A percentile compares a stretch with the other conserved stretches of the same genome.
Conservation (phyloP, 1,140 invertebrate species). For the Aporrectodea caliginosa region DNA sequence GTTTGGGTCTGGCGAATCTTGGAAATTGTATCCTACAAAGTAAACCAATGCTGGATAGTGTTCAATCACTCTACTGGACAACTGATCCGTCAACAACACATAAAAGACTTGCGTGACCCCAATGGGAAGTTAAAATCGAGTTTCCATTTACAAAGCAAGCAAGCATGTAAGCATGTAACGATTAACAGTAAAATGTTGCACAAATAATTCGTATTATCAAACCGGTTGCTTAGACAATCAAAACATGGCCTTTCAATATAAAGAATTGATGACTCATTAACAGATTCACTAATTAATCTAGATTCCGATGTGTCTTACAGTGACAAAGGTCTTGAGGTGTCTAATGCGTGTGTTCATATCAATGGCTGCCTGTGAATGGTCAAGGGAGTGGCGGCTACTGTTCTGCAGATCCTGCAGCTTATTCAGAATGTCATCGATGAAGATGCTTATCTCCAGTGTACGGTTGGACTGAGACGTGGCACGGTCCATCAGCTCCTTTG, state of each 20-base stretch:
- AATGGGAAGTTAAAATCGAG: no score
- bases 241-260: conserved; percentile 23
- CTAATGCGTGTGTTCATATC: conserved; percentile 60
- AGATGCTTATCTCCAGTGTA: conserved; percentile 7
- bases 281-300: no score
- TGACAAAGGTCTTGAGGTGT: conserved; percentile 11
- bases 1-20: conserved; percentile 1
- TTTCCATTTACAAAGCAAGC: background rate
- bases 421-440: conserved; percentile 51
- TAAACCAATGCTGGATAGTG: no score
- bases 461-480: conserved; percentile 54
- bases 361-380: conserved; percentile 63
- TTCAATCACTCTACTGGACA: no score
- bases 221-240: background rate
- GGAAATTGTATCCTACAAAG: background rate
- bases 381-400: conserved; percentile 63
- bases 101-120: no score
- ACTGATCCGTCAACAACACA: no score
- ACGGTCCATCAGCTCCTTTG: conserved; percentile 64
- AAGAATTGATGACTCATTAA: no score
- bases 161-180: background rate
- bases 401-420: conserved; percentile 64
- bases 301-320: no score
- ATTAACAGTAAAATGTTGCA: background rate
- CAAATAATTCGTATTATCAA: background rate